phyloP scores from a whole-genome alignment of 2,113 vertebrate genomes.

The Melanostigma gelatinosum region DNA sequence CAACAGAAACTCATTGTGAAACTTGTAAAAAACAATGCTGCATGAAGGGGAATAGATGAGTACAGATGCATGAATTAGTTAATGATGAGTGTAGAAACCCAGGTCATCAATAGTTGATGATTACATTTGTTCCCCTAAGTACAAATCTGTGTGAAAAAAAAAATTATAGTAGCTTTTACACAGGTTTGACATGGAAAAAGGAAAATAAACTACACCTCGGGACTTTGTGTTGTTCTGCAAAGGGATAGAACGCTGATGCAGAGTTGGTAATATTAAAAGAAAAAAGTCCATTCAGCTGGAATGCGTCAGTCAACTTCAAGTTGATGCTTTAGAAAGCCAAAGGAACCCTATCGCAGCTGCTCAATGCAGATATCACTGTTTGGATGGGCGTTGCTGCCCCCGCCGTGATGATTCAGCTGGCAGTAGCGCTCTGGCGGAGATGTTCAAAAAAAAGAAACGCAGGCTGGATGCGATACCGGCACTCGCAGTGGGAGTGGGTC shows the following conservation, averaged over 20 bases:
- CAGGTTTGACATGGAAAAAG: conserved; percentile 2
- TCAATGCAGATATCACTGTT: conserved; percentile 9
- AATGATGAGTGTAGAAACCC: conserved; percentile 41
- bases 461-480: neutral
- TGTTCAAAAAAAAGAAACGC: neutral
- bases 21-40: neutral
- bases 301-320: neutral
- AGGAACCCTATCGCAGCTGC: neutral
- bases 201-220: neutral
- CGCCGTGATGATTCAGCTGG: conserved; percentile 39
- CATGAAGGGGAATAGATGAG: neutral
- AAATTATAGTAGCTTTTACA: neutral
- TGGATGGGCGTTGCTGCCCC: conserved; percentile 1
- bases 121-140: conserved; percentile 26
- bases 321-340: neutral
- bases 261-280: neutral
- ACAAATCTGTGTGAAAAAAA: conserved; percentile 1
- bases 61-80: conserved; percentile 49
- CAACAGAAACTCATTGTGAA: neutral
- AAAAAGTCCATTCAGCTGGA: neutral
- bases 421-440: conserved; percentile 41
- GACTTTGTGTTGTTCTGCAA: neutral
- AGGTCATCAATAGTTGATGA: conserved; percentile 47
- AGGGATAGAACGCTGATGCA: neutral
- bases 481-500: conserved; percentile 11